Conservation (phyloP, 2,888 invertebrate genomes). For the Lobophora halterata region DNA sequence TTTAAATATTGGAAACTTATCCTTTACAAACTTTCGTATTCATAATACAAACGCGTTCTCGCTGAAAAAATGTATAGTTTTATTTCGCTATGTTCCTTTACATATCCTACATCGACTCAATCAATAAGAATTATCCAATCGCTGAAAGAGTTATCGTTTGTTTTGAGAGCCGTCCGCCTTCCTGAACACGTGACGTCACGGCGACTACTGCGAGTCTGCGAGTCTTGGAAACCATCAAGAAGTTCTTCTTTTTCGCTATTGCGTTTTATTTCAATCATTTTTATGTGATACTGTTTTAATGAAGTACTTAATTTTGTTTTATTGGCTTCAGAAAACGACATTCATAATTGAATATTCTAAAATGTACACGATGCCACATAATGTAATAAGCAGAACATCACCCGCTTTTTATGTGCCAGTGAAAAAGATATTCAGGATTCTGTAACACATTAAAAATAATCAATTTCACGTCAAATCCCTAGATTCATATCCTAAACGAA, state of each 20-base stretch:
- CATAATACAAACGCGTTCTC: too few relatives aligned
- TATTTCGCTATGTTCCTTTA: neutral
- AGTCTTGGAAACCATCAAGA: slow-evolving; percentile 5
- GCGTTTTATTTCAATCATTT: slow-evolving; percentile 5
- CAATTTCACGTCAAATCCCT: too few relatives aligned
- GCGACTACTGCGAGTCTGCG: too few relatives aligned
- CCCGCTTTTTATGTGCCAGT: too few relatives aligned
- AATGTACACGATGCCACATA: too few relatives aligned
- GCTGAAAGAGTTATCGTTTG: slow-evolving; percentile 6
- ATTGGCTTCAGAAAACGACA: slow-evolving; percentile 5
- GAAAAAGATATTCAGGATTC: too few relatives aligned
- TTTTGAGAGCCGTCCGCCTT: too few relatives aligned
- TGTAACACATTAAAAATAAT: too few relatives aligned
- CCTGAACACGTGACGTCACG: slow-evolving; percentile 6
- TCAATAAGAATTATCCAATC: neutral
- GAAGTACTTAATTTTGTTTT: slow-evolving; percentile 6
- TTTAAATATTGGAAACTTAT: too few relatives aligned
- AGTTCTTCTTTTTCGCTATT: slow-evolving; percentile 5
- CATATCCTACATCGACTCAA: neutral
- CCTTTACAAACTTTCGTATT: too few relatives aligned
- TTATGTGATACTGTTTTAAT: slow-evolving; percentile 9
- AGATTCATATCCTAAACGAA: neutral
- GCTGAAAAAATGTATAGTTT: neutral
- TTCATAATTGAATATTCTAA: slow-evolving; percentile 5
- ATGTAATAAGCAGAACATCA: too few relatives aligned